A percentile compares a stretch with the other conserved stretches of the same genome.
These are phyloP conservation scores for Vulpes vulpes DNA, from an alignment of 2,113 vertebrate species.

Conservation along the genomic window DNA sequence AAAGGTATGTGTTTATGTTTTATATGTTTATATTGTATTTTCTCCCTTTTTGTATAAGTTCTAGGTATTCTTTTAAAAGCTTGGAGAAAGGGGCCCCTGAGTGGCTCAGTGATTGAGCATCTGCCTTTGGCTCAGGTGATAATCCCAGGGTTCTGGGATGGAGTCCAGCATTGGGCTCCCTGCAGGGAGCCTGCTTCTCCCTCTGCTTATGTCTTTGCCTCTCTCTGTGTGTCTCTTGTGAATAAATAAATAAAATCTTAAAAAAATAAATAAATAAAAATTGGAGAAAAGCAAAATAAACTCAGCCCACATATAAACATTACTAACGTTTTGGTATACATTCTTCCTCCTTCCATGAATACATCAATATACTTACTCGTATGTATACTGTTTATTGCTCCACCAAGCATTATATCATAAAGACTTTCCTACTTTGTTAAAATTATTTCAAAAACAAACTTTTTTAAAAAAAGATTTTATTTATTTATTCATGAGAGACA, in stretches of 20 bases:
- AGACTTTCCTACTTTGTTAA: constrained; percentile 18
- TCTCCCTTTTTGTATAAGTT: background rate
- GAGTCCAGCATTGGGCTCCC: too few species aligned
- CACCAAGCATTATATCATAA: background rate
- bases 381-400: background rate
- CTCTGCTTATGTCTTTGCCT: too few species aligned
- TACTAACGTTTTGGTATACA: background rate
- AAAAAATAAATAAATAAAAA: too few species aligned
- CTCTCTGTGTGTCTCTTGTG: too few species aligned
- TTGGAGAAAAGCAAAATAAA: constrained; percentile 22
- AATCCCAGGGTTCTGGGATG: too few species aligned
- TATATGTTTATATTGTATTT: background rate
- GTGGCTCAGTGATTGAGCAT: too few species aligned
- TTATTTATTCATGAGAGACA: too few species aligned
- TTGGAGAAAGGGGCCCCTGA: background rate
- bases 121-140: too few species aligned
- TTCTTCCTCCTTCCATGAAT: background rate
- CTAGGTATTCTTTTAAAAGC: constrained; percentile 30
- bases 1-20: background rate
- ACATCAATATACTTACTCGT: background rate
- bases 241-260: too few species aligned
- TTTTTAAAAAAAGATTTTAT: too few species aligned
- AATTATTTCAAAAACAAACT: background rate
- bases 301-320: background rate
- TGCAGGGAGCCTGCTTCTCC: too few species aligned